Conservation (phyloP, 2,888 invertebrate genomes). For the Limulus polyphemus region DNA sequence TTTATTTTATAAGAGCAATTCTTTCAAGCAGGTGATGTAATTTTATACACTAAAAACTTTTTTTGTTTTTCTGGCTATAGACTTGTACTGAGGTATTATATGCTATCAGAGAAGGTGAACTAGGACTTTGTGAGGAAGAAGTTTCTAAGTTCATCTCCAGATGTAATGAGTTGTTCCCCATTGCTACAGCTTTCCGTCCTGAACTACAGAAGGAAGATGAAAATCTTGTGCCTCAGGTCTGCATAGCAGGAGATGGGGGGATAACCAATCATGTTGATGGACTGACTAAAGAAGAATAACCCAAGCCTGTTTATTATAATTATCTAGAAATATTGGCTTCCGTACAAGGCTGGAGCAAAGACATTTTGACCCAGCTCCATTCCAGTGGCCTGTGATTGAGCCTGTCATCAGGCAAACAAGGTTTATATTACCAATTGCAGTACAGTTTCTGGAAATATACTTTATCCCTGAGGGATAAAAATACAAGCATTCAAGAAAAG, state of each 20-base stretch:
- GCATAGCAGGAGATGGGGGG: not conserved
- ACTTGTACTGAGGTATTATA: constrained; percentile 67
- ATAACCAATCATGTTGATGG: constrained; percentile 24
- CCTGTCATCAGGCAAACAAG: no score
- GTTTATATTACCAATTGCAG: no score
- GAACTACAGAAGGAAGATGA: constrained; percentile 12
- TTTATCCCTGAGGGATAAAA: no score
- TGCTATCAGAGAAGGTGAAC: constrained; percentile 61
- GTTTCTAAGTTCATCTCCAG: constrained; percentile 55
- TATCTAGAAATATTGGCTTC: no score
- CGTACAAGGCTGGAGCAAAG: no score
- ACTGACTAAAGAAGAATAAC: constrained; percentile 20
- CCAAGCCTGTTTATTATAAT: not conserved
- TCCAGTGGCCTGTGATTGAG: no score
- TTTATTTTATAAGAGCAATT: not conserved
- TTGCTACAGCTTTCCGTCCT: constrained; percentile 55
- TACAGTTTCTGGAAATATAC: no score
- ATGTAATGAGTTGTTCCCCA: constrained; percentile 62
- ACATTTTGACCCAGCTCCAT: no score
- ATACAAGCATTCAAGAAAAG: no score
- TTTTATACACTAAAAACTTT: no score
- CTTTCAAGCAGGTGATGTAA: no score
- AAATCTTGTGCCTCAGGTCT: constrained; percentile 7
- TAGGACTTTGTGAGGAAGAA: constrained; percentile 53
- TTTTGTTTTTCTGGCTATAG: constrained; percentile 38